Conservation (phyloP, 37 sponge, comb jelly and placozoan genomes). For the Oscarella lobularis region DNA sequence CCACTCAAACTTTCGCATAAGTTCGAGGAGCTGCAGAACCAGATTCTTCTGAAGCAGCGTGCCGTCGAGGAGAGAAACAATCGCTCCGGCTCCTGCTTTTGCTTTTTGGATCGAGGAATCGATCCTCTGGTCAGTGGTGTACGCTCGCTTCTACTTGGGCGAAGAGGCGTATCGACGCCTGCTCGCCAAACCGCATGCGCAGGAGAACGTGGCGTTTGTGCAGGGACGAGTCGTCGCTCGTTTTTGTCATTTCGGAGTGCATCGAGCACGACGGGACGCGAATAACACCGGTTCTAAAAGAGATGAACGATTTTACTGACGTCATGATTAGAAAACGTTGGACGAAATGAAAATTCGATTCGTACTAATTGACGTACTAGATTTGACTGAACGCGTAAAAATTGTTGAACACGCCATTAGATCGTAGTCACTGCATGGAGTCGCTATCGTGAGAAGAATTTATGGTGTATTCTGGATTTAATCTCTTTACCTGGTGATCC, state of each 20-base stretch:
- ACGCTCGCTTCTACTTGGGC: neutral
- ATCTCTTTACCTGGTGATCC: too few relatives aligned
- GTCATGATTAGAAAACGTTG: neutral
- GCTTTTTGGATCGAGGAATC: neutral
- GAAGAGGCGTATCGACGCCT: neutral
- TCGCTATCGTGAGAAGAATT: too few relatives aligned
- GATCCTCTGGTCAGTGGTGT: neutral
- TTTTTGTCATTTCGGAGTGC: neutral
- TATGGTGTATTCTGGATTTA: too few relatives aligned
- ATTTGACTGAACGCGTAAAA: neutral
- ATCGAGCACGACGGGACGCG: neutral
- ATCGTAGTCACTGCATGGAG: too few relatives aligned
- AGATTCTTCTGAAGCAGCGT: neutral
- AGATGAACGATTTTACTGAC: neutral
- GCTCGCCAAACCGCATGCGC: neutral
- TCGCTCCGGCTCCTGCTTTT: neutral
- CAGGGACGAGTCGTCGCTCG: neutral
- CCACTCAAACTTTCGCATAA: slow-evolving; percentile 47
- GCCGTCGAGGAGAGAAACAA: neutral
- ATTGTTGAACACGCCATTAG: neutral
- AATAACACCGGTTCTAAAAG: neutral
- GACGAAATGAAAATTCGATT: neutral
- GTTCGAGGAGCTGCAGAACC: neutral
- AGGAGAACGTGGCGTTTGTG: too few relatives aligned
- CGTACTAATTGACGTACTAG: neutral